Base-by-base conservation (phyloP, 2,113 vertebrate species). In the Heptranchias perlo region DNA sequence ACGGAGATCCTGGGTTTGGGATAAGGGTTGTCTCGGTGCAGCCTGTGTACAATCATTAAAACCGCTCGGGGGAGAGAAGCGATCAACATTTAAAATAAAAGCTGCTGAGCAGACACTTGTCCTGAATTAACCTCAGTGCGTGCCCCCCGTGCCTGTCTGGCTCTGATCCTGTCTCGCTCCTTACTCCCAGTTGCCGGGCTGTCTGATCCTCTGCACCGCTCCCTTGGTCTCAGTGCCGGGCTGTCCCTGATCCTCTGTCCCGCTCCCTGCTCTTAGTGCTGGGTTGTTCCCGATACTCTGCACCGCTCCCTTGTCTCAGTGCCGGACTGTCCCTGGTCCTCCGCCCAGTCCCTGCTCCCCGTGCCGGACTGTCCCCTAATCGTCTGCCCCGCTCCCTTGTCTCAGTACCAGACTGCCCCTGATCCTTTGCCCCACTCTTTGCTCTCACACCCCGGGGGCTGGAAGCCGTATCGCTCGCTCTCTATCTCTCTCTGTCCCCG, bases 401-500 rank as follows among this genome's bases (percentile, higher is more conserved):
- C 52, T 31, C 87, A 91, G 28, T 11, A n/a, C 76, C 8, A 28
- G 73, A 8, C 84, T 52, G 84, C 4, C 28, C 49, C 49, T 8
- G 47, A 87, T 31, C 84, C 28, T 4, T n/a, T 31, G 69, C 31
- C 69, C 28, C 25, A 28, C 67, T 28, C 31, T 4, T 73, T 28
- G 67, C 67, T 76, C n/a, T n/a, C 73, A n/a, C n/a, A n/a, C n/a
- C 10, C 23, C 31, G 8, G 28, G 69, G 28, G 67, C 67, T 31
- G 28, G 0, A 21, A 21, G 76, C 96, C 94, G 96, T 96, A 96
- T 14, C 73, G 11, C 16, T 78, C n/a, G 11, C 39, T 97, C 97
- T 97, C 97, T 97, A 96, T 96, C 87, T 87, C 96, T 96, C 96
- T 16, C 23, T 87, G 47, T 96, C 96, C 96, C 96, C 96, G 69